Evolutionary conservation across 2,797 vertebrate species (phyloP), one percentile per base, ranked within the genome.

Genomic region (Rhinatrema bivittatum): DNA sequence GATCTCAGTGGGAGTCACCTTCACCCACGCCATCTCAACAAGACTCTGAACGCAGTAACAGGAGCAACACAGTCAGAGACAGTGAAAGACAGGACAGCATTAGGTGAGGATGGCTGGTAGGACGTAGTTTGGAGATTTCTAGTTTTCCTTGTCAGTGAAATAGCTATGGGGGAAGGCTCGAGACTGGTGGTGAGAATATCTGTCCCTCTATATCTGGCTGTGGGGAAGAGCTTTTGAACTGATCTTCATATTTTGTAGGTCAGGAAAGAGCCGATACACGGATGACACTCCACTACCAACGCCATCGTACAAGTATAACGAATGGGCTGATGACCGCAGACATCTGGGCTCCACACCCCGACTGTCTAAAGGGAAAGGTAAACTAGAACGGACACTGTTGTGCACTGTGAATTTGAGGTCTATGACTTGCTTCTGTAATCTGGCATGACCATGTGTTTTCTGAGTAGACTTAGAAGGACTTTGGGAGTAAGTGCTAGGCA

Each of bases 251-350:
- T n/a, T 37, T 11, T 20, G 6, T 50, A 99, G 96, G 73, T 97
- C 93, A 46, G 67, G 85, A 37, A 89, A 85, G 75, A 84, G 79
- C 48, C 88, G 77, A 13, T 94, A 90, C 60, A 65, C 77, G 0
- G 91, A 94, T 0, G 91, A 95, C 60, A 90, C 93, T 0, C 96
- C 96, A 0, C 56, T 99, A 39, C 94, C 93, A 1, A 98, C 96
- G 1, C 96, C 96, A 0, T 97, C 96, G 0, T 98, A 97, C 68
- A 98, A 98, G 52, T 99, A 96, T 66, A 99, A 99, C 0, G 96
- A 98, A 25, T 98, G 96, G 96, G 96, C 96, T 6, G 94, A 93
- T n/a, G 91, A 97, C 61, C 81, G 92, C 38, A 88, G 76, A 38
- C 91, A 96, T 55, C 60, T 96, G 36, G 95, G 95, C 2, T 84